Conservation (phyloP, 2,113 vertebrate species). For the Thunnus maccoyii region DNA sequence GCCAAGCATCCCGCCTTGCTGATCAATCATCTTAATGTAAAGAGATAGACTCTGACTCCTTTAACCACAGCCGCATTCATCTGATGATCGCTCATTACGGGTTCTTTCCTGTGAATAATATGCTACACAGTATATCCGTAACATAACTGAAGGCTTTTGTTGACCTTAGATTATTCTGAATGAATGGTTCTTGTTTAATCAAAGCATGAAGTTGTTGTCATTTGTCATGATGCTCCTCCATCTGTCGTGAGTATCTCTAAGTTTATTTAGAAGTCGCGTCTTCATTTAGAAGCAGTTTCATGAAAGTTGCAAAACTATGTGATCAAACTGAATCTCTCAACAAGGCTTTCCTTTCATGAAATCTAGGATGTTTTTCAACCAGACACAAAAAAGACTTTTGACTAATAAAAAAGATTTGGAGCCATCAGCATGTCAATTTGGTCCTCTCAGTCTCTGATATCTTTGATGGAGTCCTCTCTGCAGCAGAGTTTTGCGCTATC, state of each 20-base stretch:
- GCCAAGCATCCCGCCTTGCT: conserved; percentile 53
- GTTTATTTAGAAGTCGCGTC: neutral
- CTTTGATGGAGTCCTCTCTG: conserved; percentile 51
- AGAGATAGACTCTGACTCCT: conserved; percentile 65
- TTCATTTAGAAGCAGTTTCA: conserved; percentile 1
- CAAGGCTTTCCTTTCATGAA: conserved; percentile 14
- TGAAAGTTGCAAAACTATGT: conserved; percentile 10
- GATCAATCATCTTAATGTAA: conserved; percentile 77
- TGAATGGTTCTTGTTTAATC: neutral
- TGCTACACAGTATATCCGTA: conserved; percentile 4
- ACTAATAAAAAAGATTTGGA: conserved; percentile 53
- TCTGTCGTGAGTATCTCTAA: neutral
- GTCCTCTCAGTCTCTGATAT: conserved; percentile 21
- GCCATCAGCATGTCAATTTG: conserved; percentile 43
- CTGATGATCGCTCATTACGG: conserved; percentile 50
- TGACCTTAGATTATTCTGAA: conserved; percentile 4
- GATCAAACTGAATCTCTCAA: conserved; percentile 28
- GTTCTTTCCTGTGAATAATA: conserved; percentile 17
- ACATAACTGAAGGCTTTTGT: neutral
- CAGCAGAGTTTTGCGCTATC: neutral
- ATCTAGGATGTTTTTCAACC: neutral
- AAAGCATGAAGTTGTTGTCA: neutral
- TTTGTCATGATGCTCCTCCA: conserved; percentile 2
- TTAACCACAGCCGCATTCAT: conserved; percentile 46
- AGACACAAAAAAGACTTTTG: conserved; percentile 16